phyloP scores from a whole-genome alignment of 2,797 vertebrate genomes.

The Scolopax bukidnonensis region DNA sequence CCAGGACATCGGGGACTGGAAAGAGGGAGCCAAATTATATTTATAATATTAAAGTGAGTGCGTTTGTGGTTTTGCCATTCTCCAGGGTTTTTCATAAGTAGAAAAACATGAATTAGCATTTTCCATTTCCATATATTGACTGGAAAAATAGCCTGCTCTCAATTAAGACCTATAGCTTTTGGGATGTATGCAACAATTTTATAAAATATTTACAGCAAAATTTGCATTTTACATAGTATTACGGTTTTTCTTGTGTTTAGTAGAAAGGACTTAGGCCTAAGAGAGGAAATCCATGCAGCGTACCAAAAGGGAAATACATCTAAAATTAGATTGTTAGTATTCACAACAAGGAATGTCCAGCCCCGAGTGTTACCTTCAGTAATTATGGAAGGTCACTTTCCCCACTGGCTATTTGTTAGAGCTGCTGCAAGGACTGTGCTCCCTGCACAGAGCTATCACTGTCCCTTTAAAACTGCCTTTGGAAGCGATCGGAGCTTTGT shows the following conservation, averaged over 20 bases:
- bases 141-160: conserved; percentile 86
- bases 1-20: conserved; percentile 77
- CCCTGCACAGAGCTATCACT: conserved; percentile 63
- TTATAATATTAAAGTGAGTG: conserved; percentile 88
- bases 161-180: conserved; percentile 89
- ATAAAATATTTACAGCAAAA: conserved; percentile 87
- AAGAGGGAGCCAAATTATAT: conserved; percentile 86
- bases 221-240: conserved; percentile 84
- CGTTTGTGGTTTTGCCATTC: conserved; percentile 82
- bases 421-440: not conserved
- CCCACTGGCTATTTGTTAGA: conserved; percentile 56
- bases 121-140: conserved; percentile 89
- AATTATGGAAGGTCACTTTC: conserved; percentile 65
- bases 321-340: conserved; percentile 49
- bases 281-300: conserved; percentile 62
- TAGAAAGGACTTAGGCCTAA: conserved; percentile 70
- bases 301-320: conserved; percentile 48
- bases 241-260: conserved; percentile 80
- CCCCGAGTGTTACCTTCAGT: conserved; percentile 38
- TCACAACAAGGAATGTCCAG: conserved; percentile 36
- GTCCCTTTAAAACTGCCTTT: conserved; percentile 74
- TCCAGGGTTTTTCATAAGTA: conserved; percentile 84
- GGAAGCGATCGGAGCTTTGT: conserved; percentile 72
- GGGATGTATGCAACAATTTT: conserved; percentile 85
- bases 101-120: conserved; percentile 89